phyloP scores from a whole-genome alignment of 2,888 invertebrate species.

The Drosophila putrida region DNA sequence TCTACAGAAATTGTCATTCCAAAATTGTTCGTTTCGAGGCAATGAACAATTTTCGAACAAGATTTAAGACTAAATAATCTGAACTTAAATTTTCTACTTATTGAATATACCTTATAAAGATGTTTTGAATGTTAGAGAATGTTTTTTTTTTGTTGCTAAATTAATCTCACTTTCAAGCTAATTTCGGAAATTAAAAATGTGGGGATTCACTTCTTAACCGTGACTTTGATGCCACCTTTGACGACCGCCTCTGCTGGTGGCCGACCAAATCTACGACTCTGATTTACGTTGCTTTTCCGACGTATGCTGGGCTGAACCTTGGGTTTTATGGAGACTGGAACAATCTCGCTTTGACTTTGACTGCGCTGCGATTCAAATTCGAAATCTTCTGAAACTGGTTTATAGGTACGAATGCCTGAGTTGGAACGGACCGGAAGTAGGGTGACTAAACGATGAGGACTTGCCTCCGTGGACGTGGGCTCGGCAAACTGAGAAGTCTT shows the following conservation, averaged over 20 bases:
- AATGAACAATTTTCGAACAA: constrained; percentile 75
- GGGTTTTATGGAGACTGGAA: constrained; percentile 57
- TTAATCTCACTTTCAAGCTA: constrained; percentile 50
- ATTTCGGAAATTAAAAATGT: neutral
- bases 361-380: constrained; percentile 57
- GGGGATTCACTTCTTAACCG: constrained; percentile 64
- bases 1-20: constrained; percentile 67
- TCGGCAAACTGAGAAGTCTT: constrained; percentile 82
- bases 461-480: constrained; percentile 75
- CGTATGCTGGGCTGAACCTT: constrained; percentile 68
- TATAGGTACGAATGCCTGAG: constrained; percentile 90
- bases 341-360: constrained; percentile 35
- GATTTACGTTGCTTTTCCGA: constrained; percentile 64
- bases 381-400: constrained; percentile 85
- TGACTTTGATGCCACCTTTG: constrained; percentile 83
- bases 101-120: constrained; percentile 5
- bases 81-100: constrained; percentile 49
- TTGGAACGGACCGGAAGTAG: constrained; percentile 92
- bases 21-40: constrained; percentile 64
- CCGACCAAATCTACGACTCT: constrained; percentile 77
- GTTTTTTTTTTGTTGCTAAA: constrained; percentile 1
- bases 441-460: constrained; percentile 87
- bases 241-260: constrained; percentile 84
- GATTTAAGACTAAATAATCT: constrained; percentile 46
- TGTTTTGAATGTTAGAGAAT: neutral